Percentiles rank a stretch among this genome's conserved stretches.
These are phyloP conservation scores for Orthosia incerta DNA, from an alignment of 2,888 invertebrate species.

Conservation along the genomic window DNA sequence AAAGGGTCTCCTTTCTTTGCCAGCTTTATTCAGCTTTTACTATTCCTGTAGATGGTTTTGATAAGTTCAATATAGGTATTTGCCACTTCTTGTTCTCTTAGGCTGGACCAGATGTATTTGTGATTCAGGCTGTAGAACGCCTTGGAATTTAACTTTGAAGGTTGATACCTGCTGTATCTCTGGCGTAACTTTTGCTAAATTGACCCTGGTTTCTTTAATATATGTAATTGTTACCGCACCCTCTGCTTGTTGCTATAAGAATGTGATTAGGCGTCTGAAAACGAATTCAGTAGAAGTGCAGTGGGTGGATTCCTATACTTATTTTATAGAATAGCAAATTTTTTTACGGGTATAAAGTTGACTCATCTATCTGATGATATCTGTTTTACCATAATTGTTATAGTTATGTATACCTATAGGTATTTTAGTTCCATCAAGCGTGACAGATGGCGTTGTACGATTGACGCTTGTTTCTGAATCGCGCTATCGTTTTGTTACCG, in stretches of 20 bases:
- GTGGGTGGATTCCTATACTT: background rate
- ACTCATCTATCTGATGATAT: background rate
- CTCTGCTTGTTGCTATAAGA: background rate
- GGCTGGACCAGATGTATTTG: too few species aligned
- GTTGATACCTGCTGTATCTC: too few species aligned
- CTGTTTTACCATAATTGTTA: background rate
- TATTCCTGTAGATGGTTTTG: too few species aligned
- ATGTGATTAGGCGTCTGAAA: background rate
- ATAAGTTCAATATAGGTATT: too few species aligned
- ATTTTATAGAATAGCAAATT: background rate
- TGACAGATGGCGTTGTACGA: slow-evolving; percentile 44
- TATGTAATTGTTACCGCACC: background rate
- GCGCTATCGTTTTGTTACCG: slow-evolving; percentile 33
- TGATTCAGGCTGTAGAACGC: too few species aligned
- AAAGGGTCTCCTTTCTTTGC: too few species aligned
- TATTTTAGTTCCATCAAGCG: too few species aligned
- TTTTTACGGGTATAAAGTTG: background rate
- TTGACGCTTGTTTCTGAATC: slow-evolving; percentile 2
- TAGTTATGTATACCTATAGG: background rate
- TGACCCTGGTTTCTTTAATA: too few species aligned
- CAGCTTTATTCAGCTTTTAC: too few species aligned
- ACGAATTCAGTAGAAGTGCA: background rate
- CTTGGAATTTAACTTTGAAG: too few species aligned
- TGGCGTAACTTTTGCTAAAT: too few species aligned
- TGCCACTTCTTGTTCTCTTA: too few species aligned